phyloP scores from a whole-genome alignment of 2,113 vertebrate species.

The Clupea harengus region DNA sequence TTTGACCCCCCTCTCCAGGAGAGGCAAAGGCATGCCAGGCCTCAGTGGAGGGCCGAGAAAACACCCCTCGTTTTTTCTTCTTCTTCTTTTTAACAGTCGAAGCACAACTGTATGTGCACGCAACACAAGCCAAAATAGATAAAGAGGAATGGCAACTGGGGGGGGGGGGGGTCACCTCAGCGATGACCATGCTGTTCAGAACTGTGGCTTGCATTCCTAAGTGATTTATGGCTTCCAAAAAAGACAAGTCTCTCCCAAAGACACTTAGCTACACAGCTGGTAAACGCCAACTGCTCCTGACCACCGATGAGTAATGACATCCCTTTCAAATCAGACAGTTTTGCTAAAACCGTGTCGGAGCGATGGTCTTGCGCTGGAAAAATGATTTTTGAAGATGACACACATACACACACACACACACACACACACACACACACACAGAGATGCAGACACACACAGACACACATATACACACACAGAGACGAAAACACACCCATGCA shows the following conservation, averaged over 20 bases:
- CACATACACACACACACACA: constrained; percentile 31
- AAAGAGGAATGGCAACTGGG: constrained; percentile 68
- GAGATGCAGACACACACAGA: neutral
- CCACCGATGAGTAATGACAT: constrained; percentile 74
- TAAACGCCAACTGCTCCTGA: constrained; percentile 73
- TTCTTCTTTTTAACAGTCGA: constrained; percentile 58
- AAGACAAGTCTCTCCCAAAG: constrained; percentile 62
- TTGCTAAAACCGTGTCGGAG: constrained; percentile 57
- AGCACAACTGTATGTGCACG: constrained; percentile 55
- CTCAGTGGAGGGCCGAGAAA: constrained; percentile 29
- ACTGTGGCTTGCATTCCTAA: constrained; percentile 61
- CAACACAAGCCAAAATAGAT: constrained; percentile 66
- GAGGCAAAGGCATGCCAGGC: constrained; percentile 54
- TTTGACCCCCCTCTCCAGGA: constrained; percentile 19
- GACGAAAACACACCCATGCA: constrained; percentile 18
- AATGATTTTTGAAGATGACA: constrained; percentile 49
- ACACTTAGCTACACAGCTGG: constrained; percentile 71
- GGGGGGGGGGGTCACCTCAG: constrained; percentile 64
- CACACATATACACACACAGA: neutral
- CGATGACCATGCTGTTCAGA: constrained; percentile 66
- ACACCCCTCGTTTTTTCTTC: neutral
- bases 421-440: neutral
- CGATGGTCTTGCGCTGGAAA: constrained; percentile 67
- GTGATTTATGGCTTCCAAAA: constrained; percentile 70
- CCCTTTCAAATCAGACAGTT: constrained; percentile 71